Base-by-base conservation (phyloP, 2,888 invertebrate genomes). In the Drosophila mimetica region DNA sequence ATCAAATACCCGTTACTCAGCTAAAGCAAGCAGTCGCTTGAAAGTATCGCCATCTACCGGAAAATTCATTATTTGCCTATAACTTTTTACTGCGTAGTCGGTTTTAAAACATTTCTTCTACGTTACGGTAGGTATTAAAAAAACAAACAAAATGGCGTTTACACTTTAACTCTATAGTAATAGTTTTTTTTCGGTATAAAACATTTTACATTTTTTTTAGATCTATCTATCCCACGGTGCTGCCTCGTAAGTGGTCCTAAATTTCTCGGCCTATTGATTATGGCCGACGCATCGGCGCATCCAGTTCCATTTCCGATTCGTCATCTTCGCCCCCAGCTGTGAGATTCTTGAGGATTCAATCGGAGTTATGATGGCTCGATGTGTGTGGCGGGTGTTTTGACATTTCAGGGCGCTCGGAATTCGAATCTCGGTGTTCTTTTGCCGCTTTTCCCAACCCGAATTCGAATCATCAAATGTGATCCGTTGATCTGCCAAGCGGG, bases 381-480 rank as follows among this genome's bases (percentile, higher is more conserved):
- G 88, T 84, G 84, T 84, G 84, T 84, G 84, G 88, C 87, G 69
- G 77, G 77, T 85, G 85, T 85, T 85, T 85, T 85, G 85, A 85
- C 85, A 85, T 79, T 64, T 55, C 66, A 70, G 41, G 36, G n/a
- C 13, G 28, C 44, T 32, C 44, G 60, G 52, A 42, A 51, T 39
- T 42, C 44, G 53, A 32, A 30, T 18, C 25, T 32, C 46, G 28
- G 16, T 41, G 46, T 42, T 39, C 18, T 20, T 13, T 42, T 8
- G 60, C 39, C 25, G 25, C n/a, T 20, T 54, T 86, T 86, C 83
- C 83, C 81, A 83, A 77, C 78, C 83, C 86, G 80, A 85, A 79
- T 79, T 77, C 70, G 77, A 59, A 75, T 76, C 80, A 69, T 82
- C 76, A 82, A 86, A 86, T 86, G 80, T 86, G 71, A 74, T 76